Evolutionary conservation across 2,797 vertebrate species (phyloP).

Genomic region (Zonotrichia albicollis): DNA sequence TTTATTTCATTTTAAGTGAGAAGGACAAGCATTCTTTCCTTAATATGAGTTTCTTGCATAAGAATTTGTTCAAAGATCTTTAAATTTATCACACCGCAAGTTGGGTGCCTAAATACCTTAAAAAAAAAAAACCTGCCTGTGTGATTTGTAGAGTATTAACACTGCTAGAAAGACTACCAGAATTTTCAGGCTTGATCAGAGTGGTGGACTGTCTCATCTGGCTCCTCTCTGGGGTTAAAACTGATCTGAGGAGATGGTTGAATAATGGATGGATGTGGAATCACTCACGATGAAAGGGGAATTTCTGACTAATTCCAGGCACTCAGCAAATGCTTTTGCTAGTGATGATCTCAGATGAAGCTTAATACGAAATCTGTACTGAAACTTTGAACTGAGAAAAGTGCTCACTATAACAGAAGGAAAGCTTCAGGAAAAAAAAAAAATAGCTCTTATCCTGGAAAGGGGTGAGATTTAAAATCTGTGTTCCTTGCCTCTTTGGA

Average conservation of each 20-base stretch:
- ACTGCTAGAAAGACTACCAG: background rate
- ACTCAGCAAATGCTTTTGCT: slow-evolving; percentile 4
- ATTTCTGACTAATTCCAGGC: background rate
- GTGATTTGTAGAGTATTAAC: background rate
- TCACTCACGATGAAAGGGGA: background rate
- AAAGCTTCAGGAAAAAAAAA: background rate
- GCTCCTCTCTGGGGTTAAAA: slow-evolving; percentile 17
- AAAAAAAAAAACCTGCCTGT: background rate
- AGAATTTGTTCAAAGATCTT: background rate
- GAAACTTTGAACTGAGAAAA: background rate
- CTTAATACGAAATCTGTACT: background rate
- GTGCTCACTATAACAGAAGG: background rate
- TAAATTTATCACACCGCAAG: background rate
- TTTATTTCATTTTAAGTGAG: slow-evolving; percentile 36
- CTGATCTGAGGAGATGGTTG: background rate
- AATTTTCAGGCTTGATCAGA: background rate
- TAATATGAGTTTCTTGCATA: background rate
- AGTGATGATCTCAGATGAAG: background rate
- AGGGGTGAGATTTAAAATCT: background rate
- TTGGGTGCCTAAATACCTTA: background rate
- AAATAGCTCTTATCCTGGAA: background rate
- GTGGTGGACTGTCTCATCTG: background rate
- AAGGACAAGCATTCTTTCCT: slow-evolving; percentile 29
- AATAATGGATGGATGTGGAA: slow-evolving; percentile 17
- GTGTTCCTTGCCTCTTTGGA: background rate